These are phyloP conservation scores for Zapus hudsonius DNA, from an alignment of 2,113 vertebrate species.

Conservation along the genomic window DNA sequence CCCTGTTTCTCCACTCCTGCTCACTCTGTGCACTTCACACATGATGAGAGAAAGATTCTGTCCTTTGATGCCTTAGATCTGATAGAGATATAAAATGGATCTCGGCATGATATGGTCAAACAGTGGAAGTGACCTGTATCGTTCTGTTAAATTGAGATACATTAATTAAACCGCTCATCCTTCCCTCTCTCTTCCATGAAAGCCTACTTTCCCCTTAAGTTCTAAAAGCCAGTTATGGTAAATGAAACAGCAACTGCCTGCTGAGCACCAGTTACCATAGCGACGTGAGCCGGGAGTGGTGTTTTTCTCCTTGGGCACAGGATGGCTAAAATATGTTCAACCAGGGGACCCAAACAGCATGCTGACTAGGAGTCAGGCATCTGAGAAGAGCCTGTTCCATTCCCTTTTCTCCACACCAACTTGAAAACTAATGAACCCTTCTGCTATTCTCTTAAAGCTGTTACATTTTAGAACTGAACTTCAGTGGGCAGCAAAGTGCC, in stretches of 20 bases:
- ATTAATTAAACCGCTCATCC: conserved; percentile 67
- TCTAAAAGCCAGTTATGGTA: conserved; percentile 77
- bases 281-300: conserved; percentile 67
- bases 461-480: conserved; percentile 29
- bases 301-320: conserved; percentile 72
- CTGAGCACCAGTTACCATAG: conserved; percentile 81
- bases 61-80: conserved; percentile 65
- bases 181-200: conserved; percentile 68
- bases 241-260: conserved; percentile 80
- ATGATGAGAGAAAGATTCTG: conserved; percentile 59
- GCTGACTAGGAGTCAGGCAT: conserved; percentile 61
- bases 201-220: conserved; percentile 65
- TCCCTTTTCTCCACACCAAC: conserved; percentile 16
- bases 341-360: conserved; percentile 30
- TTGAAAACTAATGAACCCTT: conserved; percentile 21
- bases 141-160: conserved; percentile 52
- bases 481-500: conserved; percentile 59
- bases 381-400: conserved; percentile 29
- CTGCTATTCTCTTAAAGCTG: conserved; percentile 25
- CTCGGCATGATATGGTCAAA: not conserved
- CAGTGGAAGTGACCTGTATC: conserved; percentile 56
- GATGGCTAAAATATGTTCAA: conserved; percentile 68
- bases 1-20: conserved; percentile 46
- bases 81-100: conserved; percentile 52
- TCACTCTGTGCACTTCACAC: conserved; percentile 61